A percentile compares a stretch with the other conserved stretches of the same genome.
Conservation (phyloP, 2,888 invertebrate genomes). For the Luperina nickerlii region DNA sequence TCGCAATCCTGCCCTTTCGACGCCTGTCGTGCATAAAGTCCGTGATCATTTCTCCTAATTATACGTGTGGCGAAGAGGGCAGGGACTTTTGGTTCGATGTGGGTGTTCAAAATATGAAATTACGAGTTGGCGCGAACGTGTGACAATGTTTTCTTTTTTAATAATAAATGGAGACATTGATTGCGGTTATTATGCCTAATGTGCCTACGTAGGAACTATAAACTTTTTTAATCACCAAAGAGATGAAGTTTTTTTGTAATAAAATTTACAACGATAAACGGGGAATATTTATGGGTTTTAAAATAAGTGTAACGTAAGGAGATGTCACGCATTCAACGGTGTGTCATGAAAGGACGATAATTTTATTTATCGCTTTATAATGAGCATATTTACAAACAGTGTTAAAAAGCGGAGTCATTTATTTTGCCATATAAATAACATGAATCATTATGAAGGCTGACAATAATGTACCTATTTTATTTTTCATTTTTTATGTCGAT, state of each 20-base stretch:
- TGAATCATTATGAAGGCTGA: slow-evolving; percentile 44
- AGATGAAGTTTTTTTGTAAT: slow-evolving; percentile 50
- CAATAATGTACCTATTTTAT: slow-evolving; percentile 41
- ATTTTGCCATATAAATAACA: slow-evolving; percentile 56
- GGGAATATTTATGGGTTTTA: slow-evolving; percentile 82
- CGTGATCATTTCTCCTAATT: slow-evolving; percentile 88
- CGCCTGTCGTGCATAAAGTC: slow-evolving; percentile 88
- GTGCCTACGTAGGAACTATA: slow-evolving; percentile 70
- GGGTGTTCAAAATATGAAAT: slow-evolving; percentile 89
- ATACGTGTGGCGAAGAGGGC: slow-evolving; percentile 84
- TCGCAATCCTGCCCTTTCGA: slow-evolving; percentile 85
- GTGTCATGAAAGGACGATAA: slow-evolving; percentile 85
- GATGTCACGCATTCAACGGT: slow-evolving; percentile 80
- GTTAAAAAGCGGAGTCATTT: slow-evolving; percentile 66
- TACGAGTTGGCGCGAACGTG: slow-evolving; percentile 87
- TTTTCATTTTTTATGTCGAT: slow-evolving; percentile 27
- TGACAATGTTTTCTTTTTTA: slow-evolving; percentile 81
- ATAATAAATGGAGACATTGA: slow-evolving; percentile 77
- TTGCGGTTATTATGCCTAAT: slow-evolving; percentile 77
- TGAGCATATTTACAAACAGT: slow-evolving; percentile 84
- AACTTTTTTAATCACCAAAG: slow-evolving; percentile 60
- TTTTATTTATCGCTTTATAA: slow-evolving; percentile 89
- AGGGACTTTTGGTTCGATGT: slow-evolving; percentile 83
- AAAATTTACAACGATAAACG: slow-evolving; percentile 75
- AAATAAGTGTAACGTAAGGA: slow-evolving; percentile 81